These are phyloP conservation scores for Panagrolaimus sp. DNA, from an alignment of 1,140 invertebrate genomes.

Conservation along the genomic window DNA sequence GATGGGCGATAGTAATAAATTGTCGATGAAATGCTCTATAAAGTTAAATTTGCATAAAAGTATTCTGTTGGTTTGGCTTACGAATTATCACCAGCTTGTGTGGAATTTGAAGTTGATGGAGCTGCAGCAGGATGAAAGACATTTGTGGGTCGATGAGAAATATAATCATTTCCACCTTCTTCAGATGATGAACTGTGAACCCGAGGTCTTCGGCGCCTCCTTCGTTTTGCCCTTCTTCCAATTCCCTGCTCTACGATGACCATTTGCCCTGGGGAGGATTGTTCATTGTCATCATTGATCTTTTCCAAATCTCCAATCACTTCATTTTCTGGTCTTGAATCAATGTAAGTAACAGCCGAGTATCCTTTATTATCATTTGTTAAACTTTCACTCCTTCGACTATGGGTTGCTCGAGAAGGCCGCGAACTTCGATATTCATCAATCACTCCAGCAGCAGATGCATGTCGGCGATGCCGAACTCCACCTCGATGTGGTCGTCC, in stretches of 20 bases:
- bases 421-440: neutral
- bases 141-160: slow-evolving; percentile 36
- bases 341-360: neutral
- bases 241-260: neutral
- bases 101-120: neutral
- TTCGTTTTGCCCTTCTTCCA: neutral
- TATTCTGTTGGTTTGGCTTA: neutral
- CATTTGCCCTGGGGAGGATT: neutral
- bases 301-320: too few species aligned
- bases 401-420: neutral
- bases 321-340: neutral
- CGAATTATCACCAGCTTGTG: neutral
- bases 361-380: neutral
- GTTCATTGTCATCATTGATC: neutral
- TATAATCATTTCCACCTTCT: slow-evolving; percentile 34
- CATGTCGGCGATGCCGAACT: neutral
- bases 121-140: slow-evolving; percentile 30
- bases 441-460: neutral
- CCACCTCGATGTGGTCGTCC: neutral
- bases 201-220: slow-evolving; percentile 22
- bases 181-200: slow-evolving; percentile 37
- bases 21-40: slow-evolving; percentile 5
- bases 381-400: neutral
- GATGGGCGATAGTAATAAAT: neutral
- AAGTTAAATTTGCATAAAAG: neutral